A percentile compares a stretch with the other conserved stretches of the same genome.
These are phyloP conservation scores for Pristiophorus japonicus DNA, from an alignment of 2,113 vertebrate genomes.

Conservation along the genomic window DNA sequence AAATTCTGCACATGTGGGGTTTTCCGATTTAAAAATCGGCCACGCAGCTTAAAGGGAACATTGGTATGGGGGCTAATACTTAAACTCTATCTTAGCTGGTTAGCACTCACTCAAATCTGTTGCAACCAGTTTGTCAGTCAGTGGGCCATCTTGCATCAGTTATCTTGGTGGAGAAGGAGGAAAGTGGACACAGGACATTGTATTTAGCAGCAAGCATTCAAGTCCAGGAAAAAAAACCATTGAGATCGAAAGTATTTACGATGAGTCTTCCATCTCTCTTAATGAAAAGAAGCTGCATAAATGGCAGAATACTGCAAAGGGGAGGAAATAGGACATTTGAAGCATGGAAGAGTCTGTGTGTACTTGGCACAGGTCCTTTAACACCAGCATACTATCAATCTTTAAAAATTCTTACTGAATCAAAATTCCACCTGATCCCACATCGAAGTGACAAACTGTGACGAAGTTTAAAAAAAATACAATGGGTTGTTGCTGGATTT, in stretches of 20 bases:
- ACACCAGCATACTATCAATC: not conserved
- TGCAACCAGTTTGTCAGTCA: not conserved
- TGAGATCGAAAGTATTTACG: not conserved
- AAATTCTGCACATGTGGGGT: no score
- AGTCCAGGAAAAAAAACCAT: not conserved
- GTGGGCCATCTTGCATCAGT: not conserved
- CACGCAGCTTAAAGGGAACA: no score
- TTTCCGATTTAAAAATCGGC: no score
- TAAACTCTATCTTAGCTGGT: no score
- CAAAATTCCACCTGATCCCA: not conserved
- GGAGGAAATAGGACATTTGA: not conserved
- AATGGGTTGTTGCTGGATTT: constrained; percentile 49
- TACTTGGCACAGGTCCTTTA: not conserved
- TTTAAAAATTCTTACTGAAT: not conserved
- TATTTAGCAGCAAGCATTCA: not conserved
- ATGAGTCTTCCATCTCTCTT: not conserved
- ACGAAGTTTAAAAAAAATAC: constrained; percentile 51
- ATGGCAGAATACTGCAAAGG: not conserved
- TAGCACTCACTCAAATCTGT: not conserved
- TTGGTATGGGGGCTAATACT: no score
- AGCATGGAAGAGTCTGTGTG: not conserved
- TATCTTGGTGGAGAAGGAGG: not conserved
- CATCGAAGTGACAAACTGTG: constrained; percentile 48
- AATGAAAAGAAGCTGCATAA: not conserved
- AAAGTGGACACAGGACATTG: not conserved